Conservation (phyloP, 2,888 invertebrate species). For the Macropis europaea region DNA sequence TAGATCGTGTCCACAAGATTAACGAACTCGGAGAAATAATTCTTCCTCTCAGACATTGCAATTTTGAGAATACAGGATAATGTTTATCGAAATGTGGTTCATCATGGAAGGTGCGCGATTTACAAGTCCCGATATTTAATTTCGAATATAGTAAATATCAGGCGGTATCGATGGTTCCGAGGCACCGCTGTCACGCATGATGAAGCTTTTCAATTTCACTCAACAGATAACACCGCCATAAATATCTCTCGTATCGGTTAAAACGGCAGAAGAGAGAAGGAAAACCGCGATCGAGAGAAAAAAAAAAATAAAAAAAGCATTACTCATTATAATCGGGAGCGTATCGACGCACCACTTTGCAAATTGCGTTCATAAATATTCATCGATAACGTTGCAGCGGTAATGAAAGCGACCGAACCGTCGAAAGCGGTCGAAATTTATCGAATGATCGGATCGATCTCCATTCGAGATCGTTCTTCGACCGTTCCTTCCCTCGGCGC, state of each 20-base stretch:
- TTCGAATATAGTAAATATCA: conserved; percentile 28
- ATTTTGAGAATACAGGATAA: background rate
- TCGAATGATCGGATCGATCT: conserved; percentile 32
- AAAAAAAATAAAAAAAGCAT: conserved; percentile 15
- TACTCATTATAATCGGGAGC: conserved; percentile 40
- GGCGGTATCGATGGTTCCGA: background rate
- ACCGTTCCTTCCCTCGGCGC: too few relatives aligned
- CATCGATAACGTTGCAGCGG: conserved; percentile 32
- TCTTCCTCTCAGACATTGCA: too few relatives aligned
- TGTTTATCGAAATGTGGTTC: background rate
- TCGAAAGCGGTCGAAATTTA: conserved; percentile 43
- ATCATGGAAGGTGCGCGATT: background rate
- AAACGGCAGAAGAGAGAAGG: conserved; percentile 35
- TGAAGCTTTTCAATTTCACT: conserved; percentile 49
- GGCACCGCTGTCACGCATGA: conserved; percentile 29
- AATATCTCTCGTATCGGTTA: conserved; percentile 37
- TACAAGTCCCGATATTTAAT: conserved; percentile 21
- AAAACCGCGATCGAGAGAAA: conserved; percentile 13
- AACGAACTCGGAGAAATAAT: too few relatives aligned
- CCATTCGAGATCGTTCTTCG: conserved; percentile 18
- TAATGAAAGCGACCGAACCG: conserved; percentile 41
- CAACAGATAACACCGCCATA: conserved; percentile 38
- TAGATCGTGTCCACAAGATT: too few relatives aligned
- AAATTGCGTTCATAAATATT: conserved; percentile 51
- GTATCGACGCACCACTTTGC: conserved; percentile 48